Percentiles rank a stretch among this genome's conserved stretches.
Conservation (phyloP, 2,113 vertebrate genomes). For the Cygnus buccinator region DNA sequence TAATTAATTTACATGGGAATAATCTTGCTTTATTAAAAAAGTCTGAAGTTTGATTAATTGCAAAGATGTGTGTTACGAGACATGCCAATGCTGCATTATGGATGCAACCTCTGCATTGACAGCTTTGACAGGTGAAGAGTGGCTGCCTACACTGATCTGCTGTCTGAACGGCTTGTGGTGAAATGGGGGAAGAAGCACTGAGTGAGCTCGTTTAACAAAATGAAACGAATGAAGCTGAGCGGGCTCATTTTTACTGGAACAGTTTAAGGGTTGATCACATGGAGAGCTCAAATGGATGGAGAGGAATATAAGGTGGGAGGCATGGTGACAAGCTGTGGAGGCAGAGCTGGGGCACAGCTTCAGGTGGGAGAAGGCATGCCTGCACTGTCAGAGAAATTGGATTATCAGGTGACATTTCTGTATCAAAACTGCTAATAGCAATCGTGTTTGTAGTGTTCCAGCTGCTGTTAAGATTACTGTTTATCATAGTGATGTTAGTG, state of each 20-base stretch:
- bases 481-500: not conserved
- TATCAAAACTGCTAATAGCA: not conserved
- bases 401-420: not conserved
- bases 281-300: not conserved
- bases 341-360: not conserved
- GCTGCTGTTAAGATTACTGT: not conserved
- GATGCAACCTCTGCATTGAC: not conserved
- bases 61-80: not conserved
- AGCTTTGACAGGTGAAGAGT: not conserved
- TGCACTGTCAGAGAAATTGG: not conserved
- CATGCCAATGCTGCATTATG: not conserved
- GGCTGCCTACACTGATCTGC: not conserved
- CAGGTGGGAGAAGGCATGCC: not conserved
- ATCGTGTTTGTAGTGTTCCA: not conserved
- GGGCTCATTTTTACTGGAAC: not conserved
- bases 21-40: not conserved
- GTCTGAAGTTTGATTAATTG: not conserved
- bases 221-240: rapidly evolving
- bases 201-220: not conserved
- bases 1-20: not conserved
- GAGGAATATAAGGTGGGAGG: not conserved
- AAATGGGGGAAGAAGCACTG: not conserved
- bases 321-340: not conserved
- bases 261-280: not conserved
- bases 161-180: not conserved